Percentiles rank a stretch among this genome's conserved stretches.
Conservation (phyloP, 2,797 vertebrate species). For the Sebastes cheni region DNA sequence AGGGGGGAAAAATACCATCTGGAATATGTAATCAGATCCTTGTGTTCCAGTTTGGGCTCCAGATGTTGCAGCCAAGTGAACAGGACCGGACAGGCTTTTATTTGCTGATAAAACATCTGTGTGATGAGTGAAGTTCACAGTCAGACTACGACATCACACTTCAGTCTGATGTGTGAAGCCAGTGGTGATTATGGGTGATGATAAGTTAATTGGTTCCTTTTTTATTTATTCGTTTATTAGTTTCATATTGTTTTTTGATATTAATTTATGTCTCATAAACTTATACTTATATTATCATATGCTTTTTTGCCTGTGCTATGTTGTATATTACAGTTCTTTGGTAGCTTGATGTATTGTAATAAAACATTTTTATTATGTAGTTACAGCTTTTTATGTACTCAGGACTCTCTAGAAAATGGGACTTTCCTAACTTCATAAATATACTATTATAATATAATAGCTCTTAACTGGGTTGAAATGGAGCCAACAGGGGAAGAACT, state of each 20-base stretch:
- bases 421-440: neutral
- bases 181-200: neutral
- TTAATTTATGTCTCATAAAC: neutral
- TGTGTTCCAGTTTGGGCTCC: slow-evolving; percentile 23
- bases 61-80: slow-evolving; percentile 46
- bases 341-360: neutral
- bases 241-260: neutral
- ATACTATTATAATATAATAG: neutral
- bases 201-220: neutral
- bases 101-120: slow-evolving; percentile 33
- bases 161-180: neutral
- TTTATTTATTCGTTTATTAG: neutral
- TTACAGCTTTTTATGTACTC: neutral
- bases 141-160: neutral
- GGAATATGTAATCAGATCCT: slow-evolving; percentile 26
- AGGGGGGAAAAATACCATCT: slow-evolving; percentile 25
- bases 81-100: slow-evolving; percentile 4
- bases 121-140: neutral
- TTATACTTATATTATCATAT: neutral
- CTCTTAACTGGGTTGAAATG: neutral
- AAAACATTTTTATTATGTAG: neutral
- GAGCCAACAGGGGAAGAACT: neutral
- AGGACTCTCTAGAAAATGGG: neutral
- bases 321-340: neutral
- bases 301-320: neutral